These are phyloP conservation scores for Aradophagus sp. DNA, from an alignment of 1,140 invertebrate species.

Conservation along the genomic window DNA sequence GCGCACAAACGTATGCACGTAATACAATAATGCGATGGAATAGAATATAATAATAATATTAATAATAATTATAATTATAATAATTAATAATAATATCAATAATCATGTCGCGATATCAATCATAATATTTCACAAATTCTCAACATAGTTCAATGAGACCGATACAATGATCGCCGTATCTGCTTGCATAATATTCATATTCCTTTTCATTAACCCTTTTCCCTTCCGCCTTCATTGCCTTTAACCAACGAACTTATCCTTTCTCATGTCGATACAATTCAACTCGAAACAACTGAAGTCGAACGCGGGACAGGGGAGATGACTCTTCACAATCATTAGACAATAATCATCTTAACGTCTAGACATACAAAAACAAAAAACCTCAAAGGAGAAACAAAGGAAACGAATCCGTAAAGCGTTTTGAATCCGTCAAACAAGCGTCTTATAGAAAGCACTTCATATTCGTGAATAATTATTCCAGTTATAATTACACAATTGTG, in stretches of 20 bases:
- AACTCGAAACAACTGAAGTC: conserved; percentile 63
- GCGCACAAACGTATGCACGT: conserved; percentile 29
- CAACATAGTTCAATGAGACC: conserved; percentile 67
- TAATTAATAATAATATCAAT: conserved; percentile 53
- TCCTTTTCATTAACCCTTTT: conserved; percentile 38
- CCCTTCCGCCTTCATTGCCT: too few relatives aligned
- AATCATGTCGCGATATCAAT: conserved; percentile 50
- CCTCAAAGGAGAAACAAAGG: conserved; percentile 25
- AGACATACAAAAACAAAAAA: conserved; percentile 63
- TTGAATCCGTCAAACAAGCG: conserved; percentile 51
- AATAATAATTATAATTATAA: too few relatives aligned
- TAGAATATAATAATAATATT: too few relatives aligned
- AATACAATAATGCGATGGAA: conserved; percentile 61
- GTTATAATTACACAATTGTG: conserved; percentile 39
- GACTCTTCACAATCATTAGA: conserved; percentile 63
- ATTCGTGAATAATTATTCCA: conserved; percentile 17
- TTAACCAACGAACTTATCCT: too few relatives aligned
- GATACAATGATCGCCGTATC: conserved; percentile 61
- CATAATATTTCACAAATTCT: conserved; percentile 69
- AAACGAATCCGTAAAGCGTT: conserved; percentile 63
- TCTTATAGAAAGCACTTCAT: conserved; percentile 51
- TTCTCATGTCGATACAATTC: conserved; percentile 56
- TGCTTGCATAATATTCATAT: conserved; percentile 61
- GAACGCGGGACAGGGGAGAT: conserved; percentile 65
- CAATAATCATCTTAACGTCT: conserved; percentile 64